A percentile compares a stretch with the other conserved stretches of the same genome.
Evolutionary conservation across 2,797 vertebrate genomes (phyloP).

Genomic region (Anabacerthia variegaticeps): DNA sequence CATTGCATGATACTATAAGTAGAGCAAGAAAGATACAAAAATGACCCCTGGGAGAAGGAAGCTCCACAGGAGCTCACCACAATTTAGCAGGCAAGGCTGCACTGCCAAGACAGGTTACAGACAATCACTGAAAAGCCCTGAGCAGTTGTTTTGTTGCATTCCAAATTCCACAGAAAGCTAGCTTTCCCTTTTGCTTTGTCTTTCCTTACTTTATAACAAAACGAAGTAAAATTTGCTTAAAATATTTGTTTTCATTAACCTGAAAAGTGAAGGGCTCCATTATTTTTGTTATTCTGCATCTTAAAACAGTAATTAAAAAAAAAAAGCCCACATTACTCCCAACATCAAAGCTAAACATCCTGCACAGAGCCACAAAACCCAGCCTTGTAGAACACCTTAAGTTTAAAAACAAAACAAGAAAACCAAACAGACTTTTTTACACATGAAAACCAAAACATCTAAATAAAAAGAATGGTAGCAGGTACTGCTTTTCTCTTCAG

Average conservation of each 20-base stretch:
- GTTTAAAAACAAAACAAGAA: not conserved
- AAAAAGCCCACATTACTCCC: not conserved
- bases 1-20: not conserved
- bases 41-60: not conserved
- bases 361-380: not conserved
- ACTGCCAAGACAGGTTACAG: not conserved
- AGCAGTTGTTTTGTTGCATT: rapidly evolving
- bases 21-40: not conserved
- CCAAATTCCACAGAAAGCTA: not conserved
- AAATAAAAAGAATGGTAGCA: not conserved
- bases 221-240: not conserved
- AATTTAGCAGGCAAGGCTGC: not conserved
- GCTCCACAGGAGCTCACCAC: not conserved
- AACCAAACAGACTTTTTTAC: not conserved
- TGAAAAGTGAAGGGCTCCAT: not conserved
- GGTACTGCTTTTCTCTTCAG: not conserved
- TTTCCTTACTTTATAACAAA: not conserved
- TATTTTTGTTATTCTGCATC: not conserved
- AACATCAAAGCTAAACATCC: not conserved
- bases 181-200: not conserved
- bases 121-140: not conserved
- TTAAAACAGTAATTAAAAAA: not conserved
- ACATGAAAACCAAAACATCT: not conserved
- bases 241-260: not conserved
- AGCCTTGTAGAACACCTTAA: not conserved